Conservation (phyloP, 2,113 vertebrate genomes). For the Calyptommatus sinebrachiatus region DNA sequence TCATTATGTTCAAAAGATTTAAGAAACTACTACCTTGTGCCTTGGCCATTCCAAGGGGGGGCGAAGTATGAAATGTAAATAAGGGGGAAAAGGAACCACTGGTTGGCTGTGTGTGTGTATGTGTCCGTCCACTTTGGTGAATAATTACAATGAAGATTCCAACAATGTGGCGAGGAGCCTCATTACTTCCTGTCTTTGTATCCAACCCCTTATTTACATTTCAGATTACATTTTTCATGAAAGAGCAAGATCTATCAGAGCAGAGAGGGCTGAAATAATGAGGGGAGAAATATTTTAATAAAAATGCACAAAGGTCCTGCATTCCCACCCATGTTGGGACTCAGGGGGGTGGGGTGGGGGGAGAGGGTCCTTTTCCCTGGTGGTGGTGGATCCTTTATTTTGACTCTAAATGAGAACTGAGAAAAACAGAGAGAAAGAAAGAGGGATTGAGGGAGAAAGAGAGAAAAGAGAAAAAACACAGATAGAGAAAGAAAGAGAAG, state of each 20-base stretch:
- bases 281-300: slow-evolving; percentile 85
- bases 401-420: slow-evolving; percentile 79
- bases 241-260: slow-evolving; percentile 85
- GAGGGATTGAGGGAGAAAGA: too few relatives aligned
- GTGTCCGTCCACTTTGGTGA: slow-evolving; percentile 81
- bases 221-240: slow-evolving; percentile 90
- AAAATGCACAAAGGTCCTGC: slow-evolving; percentile 76
- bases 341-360: slow-evolving; percentile 60
- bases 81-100: slow-evolving; percentile 41
- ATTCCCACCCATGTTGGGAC: slow-evolving; percentile 76
- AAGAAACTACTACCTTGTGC: slow-evolving; percentile 75
- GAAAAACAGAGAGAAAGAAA: slow-evolving; percentile 34
- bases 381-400: slow-evolving; percentile 77
- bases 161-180: slow-evolving; percentile 76
- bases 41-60: slow-evolving; percentile 78
- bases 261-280: slow-evolving; percentile 86
- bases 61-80: slow-evolving; percentile 54
- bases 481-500: too few relatives aligned
- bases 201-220: slow-evolving; percentile 95
- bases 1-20: slow-evolving; percentile 81
- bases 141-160: slow-evolving; percentile 83
- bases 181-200: slow-evolving; percentile 87
- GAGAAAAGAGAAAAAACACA: too few relatives aligned
- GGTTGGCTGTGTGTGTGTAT: slow-evolving; percentile 25
- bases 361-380: slow-evolving; percentile 65